phyloP scores from a whole-genome alignment of 2,888 invertebrate species.

The Dryadula phaetusa region DNA sequence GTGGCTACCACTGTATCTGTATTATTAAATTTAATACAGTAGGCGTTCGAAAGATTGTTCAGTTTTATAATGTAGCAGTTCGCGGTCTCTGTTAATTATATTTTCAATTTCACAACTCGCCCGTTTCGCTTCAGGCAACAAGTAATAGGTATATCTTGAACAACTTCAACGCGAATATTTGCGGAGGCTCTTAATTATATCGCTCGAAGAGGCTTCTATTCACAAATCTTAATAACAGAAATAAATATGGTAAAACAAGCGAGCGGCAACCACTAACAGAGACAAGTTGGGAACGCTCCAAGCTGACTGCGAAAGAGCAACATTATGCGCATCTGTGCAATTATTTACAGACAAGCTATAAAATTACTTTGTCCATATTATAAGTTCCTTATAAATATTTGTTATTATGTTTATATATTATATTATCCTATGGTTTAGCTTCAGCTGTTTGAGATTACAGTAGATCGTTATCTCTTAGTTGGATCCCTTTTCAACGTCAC shows the following conservation, averaged over 20 bases:
- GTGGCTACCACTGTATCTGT: conserved; percentile 36
- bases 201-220: conserved; percentile 44
- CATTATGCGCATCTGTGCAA: conserved; percentile 48
- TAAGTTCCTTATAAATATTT: conserved; percentile 35
- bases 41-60: conserved; percentile 67
- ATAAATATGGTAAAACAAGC: conserved; percentile 44
- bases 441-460: background rate
- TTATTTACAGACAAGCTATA: conserved; percentile 47
- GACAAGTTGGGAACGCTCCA: conserved; percentile 46
- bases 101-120: conserved; percentile 74
- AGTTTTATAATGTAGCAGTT: conserved; percentile 71
- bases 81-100: conserved; percentile 69
- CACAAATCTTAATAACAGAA: conserved; percentile 43
- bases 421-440: background rate
- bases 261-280: conserved; percentile 34
- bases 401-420: conserved; percentile 19
- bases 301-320: conserved; percentile 42
- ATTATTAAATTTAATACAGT: conserved; percentile 58
- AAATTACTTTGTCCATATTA: conserved; percentile 43
- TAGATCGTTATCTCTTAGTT: conserved; percentile 4
- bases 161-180: conserved; percentile 40
- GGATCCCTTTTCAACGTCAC: conserved; percentile 15
- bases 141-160: conserved; percentile 37
- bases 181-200: conserved; percentile 41
- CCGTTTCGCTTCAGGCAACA: conserved; percentile 38